Conservation (phyloP, 2,888 invertebrate genomes). For the Julus scanicus region DNA sequence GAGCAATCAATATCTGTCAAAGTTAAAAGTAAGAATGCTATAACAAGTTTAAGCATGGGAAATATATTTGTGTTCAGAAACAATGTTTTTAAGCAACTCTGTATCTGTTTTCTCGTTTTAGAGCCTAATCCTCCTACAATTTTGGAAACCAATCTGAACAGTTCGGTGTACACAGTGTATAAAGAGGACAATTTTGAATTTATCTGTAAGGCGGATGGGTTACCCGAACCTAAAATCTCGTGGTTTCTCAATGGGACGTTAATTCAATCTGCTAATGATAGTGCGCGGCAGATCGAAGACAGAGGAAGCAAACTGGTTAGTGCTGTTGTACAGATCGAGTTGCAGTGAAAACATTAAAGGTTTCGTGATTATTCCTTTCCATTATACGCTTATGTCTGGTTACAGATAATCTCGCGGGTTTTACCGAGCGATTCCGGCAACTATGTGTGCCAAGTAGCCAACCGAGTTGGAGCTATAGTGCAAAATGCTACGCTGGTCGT, state of each 20-base stretch:
- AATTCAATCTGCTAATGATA: slow-evolving; percentile 53
- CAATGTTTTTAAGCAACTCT: no score
- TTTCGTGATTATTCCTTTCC: no score
- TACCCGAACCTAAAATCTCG: slow-evolving; percentile 30
- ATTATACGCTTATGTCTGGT: not conserved
- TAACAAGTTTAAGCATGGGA: not conserved
- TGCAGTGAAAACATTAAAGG: no score
- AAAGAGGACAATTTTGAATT: slow-evolving; percentile 56
- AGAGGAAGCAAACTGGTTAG: slow-evolving; percentile 52
- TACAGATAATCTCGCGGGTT: slow-evolving; percentile 51
- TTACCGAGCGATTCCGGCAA: slow-evolving; percentile 58
- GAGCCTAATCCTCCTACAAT: slow-evolving; percentile 50
- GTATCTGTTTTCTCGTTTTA: not conserved
- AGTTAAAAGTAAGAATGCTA: slow-evolving; percentile 50
- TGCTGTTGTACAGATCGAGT: no score
- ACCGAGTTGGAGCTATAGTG: slow-evolving; percentile 59
- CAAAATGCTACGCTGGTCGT: slow-evolving; percentile 59
- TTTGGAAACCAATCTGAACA: slow-evolving; percentile 54
- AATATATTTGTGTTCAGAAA: no score
- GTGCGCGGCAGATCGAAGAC: slow-evolving; percentile 46
- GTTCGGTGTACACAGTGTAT: slow-evolving; percentile 44
- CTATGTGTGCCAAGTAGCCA: slow-evolving; percentile 60
- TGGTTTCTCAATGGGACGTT: slow-evolving; percentile 53
- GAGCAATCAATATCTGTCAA: not conserved
- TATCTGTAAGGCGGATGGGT: slow-evolving; percentile 41